Conservation (phyloP, 2,113 vertebrate genomes). For the Mungos mungo region DNA sequence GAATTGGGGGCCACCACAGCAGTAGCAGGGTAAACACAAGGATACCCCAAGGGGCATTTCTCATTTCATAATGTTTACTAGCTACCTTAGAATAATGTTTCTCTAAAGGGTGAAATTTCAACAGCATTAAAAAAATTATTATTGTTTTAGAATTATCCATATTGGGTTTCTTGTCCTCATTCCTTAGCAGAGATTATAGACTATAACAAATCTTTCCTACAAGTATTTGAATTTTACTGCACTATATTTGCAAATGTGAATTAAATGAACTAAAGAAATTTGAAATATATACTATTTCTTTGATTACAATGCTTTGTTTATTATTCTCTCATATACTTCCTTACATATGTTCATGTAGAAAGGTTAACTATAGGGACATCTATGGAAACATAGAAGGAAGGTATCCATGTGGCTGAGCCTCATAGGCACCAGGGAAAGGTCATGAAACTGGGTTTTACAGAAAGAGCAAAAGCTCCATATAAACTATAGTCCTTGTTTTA, state of each 20-base stretch:
- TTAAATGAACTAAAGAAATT: background rate
- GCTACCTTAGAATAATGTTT: background rate
- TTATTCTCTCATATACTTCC: background rate
- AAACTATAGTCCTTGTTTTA: background rate
- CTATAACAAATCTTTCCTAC: background rate
- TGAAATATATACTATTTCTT: background rate
- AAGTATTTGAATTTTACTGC: background rate
- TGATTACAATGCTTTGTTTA: background rate
- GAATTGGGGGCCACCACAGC: background rate
- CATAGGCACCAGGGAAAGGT: background rate
- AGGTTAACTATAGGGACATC: background rate
- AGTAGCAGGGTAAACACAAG: background rate
- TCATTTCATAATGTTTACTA: background rate
- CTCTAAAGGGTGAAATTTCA: background rate
- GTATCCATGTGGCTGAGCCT: fast-evolving
- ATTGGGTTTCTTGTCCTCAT: constrained; percentile 16
- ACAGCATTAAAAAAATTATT: background rate
- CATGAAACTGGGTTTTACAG: background rate
- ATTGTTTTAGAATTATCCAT: background rate
- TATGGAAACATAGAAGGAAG: background rate
- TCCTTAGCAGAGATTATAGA: background rate
- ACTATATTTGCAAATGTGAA: background rate
- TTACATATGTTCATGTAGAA: background rate
- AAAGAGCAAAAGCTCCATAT: background rate
- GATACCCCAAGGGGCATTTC: background rate